Percentiles rank a stretch among this genome's conserved stretches.
Conservation (phyloP, 2,888 invertebrate genomes). For the Tenthredo scrophulariae region DNA sequence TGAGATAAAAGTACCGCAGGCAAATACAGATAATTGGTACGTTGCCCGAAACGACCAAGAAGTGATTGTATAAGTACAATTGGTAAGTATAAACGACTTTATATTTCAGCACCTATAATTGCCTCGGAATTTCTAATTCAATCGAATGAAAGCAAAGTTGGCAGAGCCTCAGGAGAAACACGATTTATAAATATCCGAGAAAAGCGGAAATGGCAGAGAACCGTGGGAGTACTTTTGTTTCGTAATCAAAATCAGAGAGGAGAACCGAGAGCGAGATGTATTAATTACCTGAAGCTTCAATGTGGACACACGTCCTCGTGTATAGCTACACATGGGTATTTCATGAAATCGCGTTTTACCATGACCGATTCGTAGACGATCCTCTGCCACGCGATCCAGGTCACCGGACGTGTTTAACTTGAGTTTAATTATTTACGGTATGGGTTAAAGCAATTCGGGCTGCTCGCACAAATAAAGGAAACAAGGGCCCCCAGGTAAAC, state of each 20-base stretch:
- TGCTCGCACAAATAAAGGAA: constrained; percentile 19
- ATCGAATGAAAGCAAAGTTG: neutral
- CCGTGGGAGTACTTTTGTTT: neutral
- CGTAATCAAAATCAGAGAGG: neutral
- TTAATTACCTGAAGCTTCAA: constrained; percentile 5
- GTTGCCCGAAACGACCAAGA: neutral
- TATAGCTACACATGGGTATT: neutral
- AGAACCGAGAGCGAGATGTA: neutral
- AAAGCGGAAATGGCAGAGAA: neutral
- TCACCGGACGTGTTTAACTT: constrained; percentile 45
- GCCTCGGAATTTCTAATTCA: neutral
- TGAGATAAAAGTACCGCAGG: neutral
- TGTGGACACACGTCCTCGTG: neutral
- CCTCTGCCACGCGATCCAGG: constrained; percentile 42
- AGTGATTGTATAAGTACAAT: neutral
- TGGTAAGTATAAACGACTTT: neutral
- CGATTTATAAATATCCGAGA: neutral
- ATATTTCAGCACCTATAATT: constrained; percentile 9
- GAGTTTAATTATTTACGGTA: constrained; percentile 38
- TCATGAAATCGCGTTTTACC: neutral
- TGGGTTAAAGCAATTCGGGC: constrained; percentile 28
- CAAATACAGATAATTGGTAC: constrained; percentile 18
- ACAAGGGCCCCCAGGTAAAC: constrained; percentile 23
- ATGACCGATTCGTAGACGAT: neutral
- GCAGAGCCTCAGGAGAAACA: neutral